Percentiles rank a stretch among this genome's conserved stretches.
Evolutionary conservation across 2,888 invertebrate genomes (phyloP).

Genomic region (Cactoblastis cactorum): DNA sequence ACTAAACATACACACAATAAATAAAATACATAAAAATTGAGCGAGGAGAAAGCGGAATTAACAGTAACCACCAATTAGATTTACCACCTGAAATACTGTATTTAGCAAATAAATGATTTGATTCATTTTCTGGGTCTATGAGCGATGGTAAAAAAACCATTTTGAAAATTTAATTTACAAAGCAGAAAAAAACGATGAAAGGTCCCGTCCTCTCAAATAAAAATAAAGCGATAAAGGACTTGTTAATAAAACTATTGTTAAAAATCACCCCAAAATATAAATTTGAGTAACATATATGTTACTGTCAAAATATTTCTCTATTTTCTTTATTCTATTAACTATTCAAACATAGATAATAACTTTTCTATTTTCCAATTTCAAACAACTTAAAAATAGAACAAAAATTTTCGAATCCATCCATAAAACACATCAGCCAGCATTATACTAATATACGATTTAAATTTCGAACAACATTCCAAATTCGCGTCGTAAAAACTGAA

Average conservation of each 20-base stretch:
- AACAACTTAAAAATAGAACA: background rate
- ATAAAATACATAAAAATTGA: background rate
- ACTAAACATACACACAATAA: background rate
- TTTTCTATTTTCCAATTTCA: too few relatives aligned
- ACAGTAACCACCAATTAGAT: too few relatives aligned
- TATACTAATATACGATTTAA: slow-evolving; percentile 1
- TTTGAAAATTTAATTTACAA: too few relatives aligned
- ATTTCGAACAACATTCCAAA: background rate
- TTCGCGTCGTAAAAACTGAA: slow-evolving; percentile 1
- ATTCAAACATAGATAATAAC: background rate
- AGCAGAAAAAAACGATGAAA: too few relatives aligned
- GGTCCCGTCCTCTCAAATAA: too few relatives aligned
- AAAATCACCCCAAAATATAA: background rate
- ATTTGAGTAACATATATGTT: background rate
- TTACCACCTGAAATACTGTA: too few relatives aligned
- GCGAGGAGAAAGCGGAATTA: too few relatives aligned
- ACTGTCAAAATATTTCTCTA: background rate
- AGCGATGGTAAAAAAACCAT: too few relatives aligned
- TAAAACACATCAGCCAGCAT: background rate
- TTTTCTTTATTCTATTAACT: background rate
- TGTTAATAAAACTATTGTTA: too few relatives aligned
- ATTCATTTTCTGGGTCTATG: too few relatives aligned
- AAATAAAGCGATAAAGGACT: too few relatives aligned
- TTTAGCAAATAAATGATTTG: too few relatives aligned
- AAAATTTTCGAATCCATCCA: background rate